phyloP scores from a whole-genome alignment of 1,140 invertebrate species.

The Drosophila asahinai region DNA sequence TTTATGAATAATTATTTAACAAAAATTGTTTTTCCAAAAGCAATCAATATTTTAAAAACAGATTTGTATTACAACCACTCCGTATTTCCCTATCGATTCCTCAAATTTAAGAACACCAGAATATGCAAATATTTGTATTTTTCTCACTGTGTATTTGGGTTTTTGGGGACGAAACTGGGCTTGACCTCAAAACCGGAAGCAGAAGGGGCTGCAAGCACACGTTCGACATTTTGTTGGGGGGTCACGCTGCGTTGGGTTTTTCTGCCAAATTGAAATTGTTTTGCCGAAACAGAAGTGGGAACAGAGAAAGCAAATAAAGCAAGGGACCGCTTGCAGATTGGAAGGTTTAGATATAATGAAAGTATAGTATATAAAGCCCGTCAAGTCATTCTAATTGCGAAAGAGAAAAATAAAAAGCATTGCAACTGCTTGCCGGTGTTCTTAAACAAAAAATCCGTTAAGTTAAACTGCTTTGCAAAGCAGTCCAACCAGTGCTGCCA shows the following conservation, averaged over 20 bases:
- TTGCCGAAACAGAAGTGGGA: conserved; percentile 22
- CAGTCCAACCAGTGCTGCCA: not conserved
- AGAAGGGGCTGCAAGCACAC: conserved; percentile 43
- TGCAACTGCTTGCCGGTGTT: not conserved
- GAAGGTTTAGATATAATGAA: not conserved
- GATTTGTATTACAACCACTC: no score
- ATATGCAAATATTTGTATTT: not conserved
- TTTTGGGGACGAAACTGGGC: conserved; percentile 6
- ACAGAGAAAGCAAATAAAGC: no score
- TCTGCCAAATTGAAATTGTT: conserved; percentile 79
- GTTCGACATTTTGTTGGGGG: conserved; percentile 70
- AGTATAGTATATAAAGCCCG: no score
- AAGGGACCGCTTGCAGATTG: not conserved
- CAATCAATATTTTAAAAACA: not conserved
- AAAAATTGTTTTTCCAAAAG: no score
- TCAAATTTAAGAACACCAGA: not conserved
- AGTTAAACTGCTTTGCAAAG: not conserved
- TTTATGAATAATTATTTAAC: no score
- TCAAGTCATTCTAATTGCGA: not conserved
- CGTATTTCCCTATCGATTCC: not conserved
- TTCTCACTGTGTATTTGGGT: conserved; percentile 8
- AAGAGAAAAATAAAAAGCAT: not conserved
- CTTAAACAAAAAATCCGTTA: not conserved
- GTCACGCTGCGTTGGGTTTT: conserved; percentile 66
- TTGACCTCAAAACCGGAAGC: conserved; percentile 17